Evolutionary conservation across 2,797 vertebrate species (phyloP), one percentile per base, ranked within the genome.

Genomic region (Eulemur coronatus): DNA sequence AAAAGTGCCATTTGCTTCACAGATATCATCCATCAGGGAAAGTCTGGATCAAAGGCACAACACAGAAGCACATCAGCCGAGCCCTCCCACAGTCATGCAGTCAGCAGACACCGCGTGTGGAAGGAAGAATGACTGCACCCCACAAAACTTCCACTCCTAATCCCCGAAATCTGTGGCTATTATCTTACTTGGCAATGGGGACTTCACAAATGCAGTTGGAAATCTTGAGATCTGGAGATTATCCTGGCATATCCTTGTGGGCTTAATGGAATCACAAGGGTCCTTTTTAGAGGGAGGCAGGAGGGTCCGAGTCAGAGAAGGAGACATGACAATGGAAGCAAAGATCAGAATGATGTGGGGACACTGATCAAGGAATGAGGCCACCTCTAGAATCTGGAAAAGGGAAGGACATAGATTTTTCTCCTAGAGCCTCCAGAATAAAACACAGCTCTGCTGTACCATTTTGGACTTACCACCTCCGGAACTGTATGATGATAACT

Each of bases 1-100:
- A 97, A 99, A 99, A 84, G 72, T 61, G 24, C 96, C 97, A 70
- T 97, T 98, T 70, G 98, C 98, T 97, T 96, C 80, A n/a, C 24
- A 63, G 4, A 98, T 93, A 13, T 70, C 82, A 28, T 98, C 98
- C 98, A 99, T 99, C 50, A 8, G 91, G 4, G 0, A 92, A 87
- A 30, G 18, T 79, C 94, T 97, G 76, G 2, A 22, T 4, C 10
- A 50, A 86, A 95, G 11, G 46, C 63, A 97, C 18, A 93, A 48
- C 33, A 50, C 15, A 69, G n/a, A 89, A 33, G 57, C 48, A 67
- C 4, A 4, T 94, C 13, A 87, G 26, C 24, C 41, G 5, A n/a
- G 0, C 13, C 17, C 11, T 50, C 30, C 1, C 24, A 9, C 5
- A 5, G 1, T 18, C 65, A n/a, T 28, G 4, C 9, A 11, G 43